These are phyloP conservation scores for Ellobium chinense DNA, from an alignment of 2,888 invertebrate genomes.

Conservation along the genomic window DNA sequence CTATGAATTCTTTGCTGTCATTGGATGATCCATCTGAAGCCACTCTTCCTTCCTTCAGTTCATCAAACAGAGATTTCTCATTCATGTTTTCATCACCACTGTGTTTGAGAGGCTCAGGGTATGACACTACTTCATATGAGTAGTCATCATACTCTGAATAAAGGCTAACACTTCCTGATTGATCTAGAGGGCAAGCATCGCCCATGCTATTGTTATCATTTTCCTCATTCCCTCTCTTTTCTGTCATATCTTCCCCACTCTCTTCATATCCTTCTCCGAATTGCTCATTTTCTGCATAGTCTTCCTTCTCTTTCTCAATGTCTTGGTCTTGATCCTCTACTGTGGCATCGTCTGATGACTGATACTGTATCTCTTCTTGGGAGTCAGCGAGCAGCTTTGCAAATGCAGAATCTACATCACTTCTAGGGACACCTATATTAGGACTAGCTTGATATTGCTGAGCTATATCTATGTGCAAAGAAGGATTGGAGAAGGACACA, in stretches of 20 bases:
- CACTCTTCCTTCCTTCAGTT: not conserved
- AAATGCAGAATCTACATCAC: not conserved
- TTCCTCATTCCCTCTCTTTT: not conserved
- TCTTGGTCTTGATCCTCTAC: not conserved
- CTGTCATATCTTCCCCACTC: not conserved
- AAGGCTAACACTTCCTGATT: slow-evolving; percentile 3
- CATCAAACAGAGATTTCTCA: slow-evolving; percentile 20
- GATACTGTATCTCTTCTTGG: too few relatives aligned
- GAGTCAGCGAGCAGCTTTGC: too few relatives aligned
- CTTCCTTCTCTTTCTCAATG: not conserved
- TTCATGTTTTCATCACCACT: not conserved
- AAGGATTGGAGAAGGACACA: too few relatives aligned
- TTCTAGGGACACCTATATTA: not conserved
- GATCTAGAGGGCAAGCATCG: not conserved
- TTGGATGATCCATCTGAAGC: not conserved
- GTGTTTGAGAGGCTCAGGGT: not conserved
- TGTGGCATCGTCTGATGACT: too few relatives aligned
- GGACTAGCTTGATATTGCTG: not conserved
- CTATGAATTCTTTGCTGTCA: not conserved
- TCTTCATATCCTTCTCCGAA: not conserved
- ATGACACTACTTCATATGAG: not conserved
- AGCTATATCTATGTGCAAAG: not conserved
- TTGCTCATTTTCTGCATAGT: not conserved
- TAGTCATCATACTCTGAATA: slow-evolving; percentile 12
- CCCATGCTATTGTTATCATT: not conserved